A percentile compares a stretch with the other conserved stretches of the same genome.
These are phyloP conservation scores for Meandrina meandrites DNA, from an alignment of 92 coral and sea anemone species.

Conservation along the genomic window DNA sequence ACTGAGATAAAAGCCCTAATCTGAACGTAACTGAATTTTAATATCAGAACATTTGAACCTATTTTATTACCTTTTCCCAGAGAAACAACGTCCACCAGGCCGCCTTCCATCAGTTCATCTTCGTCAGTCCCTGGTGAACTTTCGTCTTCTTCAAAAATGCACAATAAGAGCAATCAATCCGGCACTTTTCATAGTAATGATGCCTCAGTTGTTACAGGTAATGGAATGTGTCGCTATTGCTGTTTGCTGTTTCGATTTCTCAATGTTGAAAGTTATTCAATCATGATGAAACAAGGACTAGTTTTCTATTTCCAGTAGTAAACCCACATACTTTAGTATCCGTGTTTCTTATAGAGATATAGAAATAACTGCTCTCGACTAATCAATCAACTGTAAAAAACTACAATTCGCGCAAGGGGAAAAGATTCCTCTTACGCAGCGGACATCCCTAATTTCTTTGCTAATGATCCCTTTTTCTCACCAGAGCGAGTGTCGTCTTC, in stretches of 20 bases:
- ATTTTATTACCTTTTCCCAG: slow-evolving; percentile 75
- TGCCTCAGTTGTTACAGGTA: background rate
- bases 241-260: no score
- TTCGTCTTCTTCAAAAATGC: slow-evolving; percentile 31
- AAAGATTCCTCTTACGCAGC: background rate
- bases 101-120: slow-evolving; percentile 65
- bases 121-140: slow-evolving; percentile 71
- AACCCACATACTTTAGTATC: background rate
- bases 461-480: background rate
- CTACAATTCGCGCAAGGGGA: background rate
- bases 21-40: background rate
- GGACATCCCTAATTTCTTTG: background rate
- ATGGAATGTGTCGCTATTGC: background rate
- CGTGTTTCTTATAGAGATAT: background rate
- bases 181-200: background rate
- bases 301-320: no score
- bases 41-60: background rate
- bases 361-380: background rate
- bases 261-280: background rate
- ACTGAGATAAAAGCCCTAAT: background rate
- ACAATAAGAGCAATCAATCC: slow-evolving; percentile 32
- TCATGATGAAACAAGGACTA: background rate
- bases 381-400: background rate
- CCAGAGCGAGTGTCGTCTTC: slow-evolving; percentile 61
- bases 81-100: slow-evolving; percentile 77